Evolutionary conservation across 1,140 invertebrate species (phyloP).

Genomic region (Anadara kagoshimensis): DNA sequence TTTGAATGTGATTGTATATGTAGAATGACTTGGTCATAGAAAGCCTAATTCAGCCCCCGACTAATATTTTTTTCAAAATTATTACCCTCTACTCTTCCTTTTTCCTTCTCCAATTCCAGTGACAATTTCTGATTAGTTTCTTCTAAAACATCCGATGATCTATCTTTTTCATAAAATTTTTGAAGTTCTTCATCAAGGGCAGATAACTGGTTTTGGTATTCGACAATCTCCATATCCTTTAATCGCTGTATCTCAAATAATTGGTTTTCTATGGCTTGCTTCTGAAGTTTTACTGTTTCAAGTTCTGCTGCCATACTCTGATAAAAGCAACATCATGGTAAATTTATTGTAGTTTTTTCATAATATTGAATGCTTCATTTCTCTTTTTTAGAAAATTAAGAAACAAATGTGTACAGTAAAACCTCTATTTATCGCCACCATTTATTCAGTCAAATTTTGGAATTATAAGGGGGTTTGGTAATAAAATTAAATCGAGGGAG

Average conservation of each 20-base stretch:
- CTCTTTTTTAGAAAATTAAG: no score
- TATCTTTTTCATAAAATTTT: constrained; percentile 36
- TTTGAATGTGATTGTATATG: no score
- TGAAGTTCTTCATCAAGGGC: constrained; percentile 50
- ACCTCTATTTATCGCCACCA: no score
- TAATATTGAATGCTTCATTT: no score
- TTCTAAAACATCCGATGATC: constrained; percentile 44
- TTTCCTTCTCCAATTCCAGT: constrained; percentile 73
- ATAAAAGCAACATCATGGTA: constrained; percentile 2
- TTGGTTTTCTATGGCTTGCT: constrained; percentile 54
- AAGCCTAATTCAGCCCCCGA: no score
- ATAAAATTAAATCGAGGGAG: no score
- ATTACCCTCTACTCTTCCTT: constrained; percentile 71
- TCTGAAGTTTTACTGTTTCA: constrained; percentile 49
- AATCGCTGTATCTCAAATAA: constrained; percentile 45
- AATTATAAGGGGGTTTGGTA: no score
- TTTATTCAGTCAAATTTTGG: no score
- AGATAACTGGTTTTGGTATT: constrained; percentile 53
- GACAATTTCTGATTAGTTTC: constrained; percentile 59
- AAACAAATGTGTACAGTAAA: no score
- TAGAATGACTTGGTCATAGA: no score
- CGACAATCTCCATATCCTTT: constrained; percentile 52
- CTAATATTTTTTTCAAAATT: no score
- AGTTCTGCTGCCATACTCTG: constrained; percentile 63
- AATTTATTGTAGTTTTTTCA: no score